phyloP scores from a whole-genome alignment of 92 coral and sea anemone species.

The Actinostola sp. region DNA sequence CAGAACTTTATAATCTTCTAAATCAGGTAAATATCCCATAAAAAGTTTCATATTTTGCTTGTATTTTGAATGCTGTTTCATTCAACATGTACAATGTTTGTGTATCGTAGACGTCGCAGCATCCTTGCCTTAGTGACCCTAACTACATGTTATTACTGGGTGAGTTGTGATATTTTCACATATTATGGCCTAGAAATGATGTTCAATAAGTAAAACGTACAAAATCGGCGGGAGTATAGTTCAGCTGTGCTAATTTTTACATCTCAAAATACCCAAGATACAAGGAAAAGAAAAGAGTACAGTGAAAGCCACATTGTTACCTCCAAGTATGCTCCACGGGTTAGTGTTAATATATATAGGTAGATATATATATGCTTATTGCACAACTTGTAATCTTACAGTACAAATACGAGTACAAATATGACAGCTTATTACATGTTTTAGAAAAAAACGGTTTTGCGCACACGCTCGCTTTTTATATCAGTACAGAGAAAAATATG shows the following conservation, averaged over 20 bases:
- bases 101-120: slow-evolving; percentile 55
- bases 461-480: no score
- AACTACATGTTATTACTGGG: slow-evolving; percentile 91
- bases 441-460: no score
- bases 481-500: no score
- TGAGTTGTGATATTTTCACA: slow-evolving; percentile 27
- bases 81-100: background rate
- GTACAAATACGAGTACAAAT: no score
- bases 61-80: background rate
- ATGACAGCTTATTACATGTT: no score
- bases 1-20: slow-evolving; percentile 87
- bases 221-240: no score
- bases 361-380: no score
- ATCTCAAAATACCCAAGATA: slow-evolving; percentile 51
- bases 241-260: background rate
- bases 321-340: slow-evolving; percentile 97
- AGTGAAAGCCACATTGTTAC: slow-evolving; percentile 92
- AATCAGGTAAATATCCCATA: slow-evolving; percentile 67
- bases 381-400: no score
- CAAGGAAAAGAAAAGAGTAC: slow-evolving; percentile 87
- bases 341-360: slow-evolving; percentile 37
- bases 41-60: background rate
- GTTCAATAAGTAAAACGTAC: background rate
- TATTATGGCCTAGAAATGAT: background rate
- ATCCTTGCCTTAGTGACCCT: slow-evolving; percentile 90